Evolutionary conservation across 2,888 invertebrate genomes (phyloP).

Genomic region (Pimpla rufipes): DNA sequence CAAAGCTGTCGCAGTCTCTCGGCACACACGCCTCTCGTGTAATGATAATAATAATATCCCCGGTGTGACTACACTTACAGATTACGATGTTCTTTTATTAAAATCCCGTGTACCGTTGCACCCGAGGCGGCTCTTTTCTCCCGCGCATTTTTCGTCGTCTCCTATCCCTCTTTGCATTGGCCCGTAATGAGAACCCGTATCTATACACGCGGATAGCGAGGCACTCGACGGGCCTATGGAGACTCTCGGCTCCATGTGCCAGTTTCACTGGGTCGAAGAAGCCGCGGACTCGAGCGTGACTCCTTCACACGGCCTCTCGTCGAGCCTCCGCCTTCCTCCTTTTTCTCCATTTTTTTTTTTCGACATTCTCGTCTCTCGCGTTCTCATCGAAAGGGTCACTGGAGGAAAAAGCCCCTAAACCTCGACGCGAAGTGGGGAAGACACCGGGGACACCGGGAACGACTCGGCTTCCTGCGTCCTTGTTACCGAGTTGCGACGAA

Average conservation of each 20-base stretch:
- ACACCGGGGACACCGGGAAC: conserved; percentile 24
- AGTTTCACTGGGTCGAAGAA: conserved; percentile 75
- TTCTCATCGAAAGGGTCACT: conserved; percentile 58
- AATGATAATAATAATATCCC: no score
- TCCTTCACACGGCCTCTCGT: conserved; percentile 78
- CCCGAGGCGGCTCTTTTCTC: conserved; percentile 34
- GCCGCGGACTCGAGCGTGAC: conserved; percentile 66
- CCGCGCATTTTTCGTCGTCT: conserved; percentile 15
- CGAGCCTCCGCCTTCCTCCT: conserved; percentile 39
- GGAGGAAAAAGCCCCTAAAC: conserved; percentile 51
- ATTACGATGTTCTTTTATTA: conserved; percentile 49
- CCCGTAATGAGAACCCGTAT: conserved; percentile 10
- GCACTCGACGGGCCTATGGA: conserved; percentile 24
- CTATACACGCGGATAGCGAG: conserved; percentile 18
- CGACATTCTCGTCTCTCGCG: conserved; percentile 19
- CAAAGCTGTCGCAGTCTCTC: conserved; percentile 20
- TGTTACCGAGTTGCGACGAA: not conserved
- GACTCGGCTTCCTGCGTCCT: not conserved
- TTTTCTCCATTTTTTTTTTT: conserved; percentile 15
- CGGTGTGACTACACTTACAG: not conserved
- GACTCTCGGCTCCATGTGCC: conserved; percentile 45
- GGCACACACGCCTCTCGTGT: not conserved
- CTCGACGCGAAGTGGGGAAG: conserved; percentile 5
- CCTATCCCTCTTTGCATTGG: conserved; percentile 20
- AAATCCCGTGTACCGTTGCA: conserved; percentile 40